A percentile compares a stretch with the other conserved stretches of the same genome.
Evolutionary conservation across 2,113 vertebrate species (phyloP).

Genomic region (Myocastor coypus): DNA sequence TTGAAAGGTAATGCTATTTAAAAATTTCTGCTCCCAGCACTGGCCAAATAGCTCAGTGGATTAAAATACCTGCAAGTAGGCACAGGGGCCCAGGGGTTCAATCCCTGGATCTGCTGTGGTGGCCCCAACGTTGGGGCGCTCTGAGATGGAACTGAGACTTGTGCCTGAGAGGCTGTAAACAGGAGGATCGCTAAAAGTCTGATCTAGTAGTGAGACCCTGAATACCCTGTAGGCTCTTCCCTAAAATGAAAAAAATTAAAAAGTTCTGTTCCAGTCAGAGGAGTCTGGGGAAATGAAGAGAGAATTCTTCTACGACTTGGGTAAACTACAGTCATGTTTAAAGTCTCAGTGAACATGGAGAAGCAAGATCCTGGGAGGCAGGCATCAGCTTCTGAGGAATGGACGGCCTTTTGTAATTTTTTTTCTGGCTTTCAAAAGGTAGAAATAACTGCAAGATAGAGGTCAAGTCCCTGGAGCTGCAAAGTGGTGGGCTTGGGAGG

Average conservation of each 20-base stretch:
- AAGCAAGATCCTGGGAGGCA: background rate
- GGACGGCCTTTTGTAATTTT: background rate
- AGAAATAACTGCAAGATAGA: background rate
- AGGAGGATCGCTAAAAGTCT: too few relatives aligned
- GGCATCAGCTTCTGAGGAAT: background rate
- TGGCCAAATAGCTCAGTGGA: too few relatives aligned
- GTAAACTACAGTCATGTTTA: background rate
- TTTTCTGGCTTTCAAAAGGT: constrained; percentile 47
- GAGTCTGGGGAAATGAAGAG: background rate
- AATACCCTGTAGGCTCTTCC: too few relatives aligned
- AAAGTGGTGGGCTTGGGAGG: background rate
- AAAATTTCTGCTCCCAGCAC: too few relatives aligned
- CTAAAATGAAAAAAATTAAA: background rate
- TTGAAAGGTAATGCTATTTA: background rate
- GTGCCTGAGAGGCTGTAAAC: too few relatives aligned
- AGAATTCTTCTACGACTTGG: background rate
- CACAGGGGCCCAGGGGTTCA: too few relatives aligned
- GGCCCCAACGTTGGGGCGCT: too few relatives aligned
- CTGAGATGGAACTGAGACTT: too few relatives aligned
- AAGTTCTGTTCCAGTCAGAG: background rate
- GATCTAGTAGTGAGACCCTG: too few relatives aligned
- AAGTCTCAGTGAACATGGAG: background rate
- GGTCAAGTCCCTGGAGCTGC: background rate
- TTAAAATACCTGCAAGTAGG: too few relatives aligned
- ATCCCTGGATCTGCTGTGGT: too few relatives aligned